Percentiles rank a stretch among this genome's conserved stretches.
phyloP scores from a whole-genome alignment of 2,797 vertebrate species.

The Sebastes taczanowskii region DNA sequence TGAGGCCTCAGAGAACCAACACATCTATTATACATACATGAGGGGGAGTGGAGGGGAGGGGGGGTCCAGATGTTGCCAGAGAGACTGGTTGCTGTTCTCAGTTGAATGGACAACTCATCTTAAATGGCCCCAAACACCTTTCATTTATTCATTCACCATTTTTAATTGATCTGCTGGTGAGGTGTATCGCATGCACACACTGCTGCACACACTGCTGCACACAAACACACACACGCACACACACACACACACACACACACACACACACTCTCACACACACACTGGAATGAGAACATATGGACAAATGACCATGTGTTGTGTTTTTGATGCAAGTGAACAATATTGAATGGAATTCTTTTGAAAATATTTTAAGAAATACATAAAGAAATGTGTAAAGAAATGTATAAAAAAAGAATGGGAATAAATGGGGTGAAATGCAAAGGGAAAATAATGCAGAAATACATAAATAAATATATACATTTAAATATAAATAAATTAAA shows the following conservation, averaged over 20 bases:
- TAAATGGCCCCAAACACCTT: constrained; percentile 50
- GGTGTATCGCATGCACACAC: neutral
- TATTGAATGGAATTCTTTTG: neutral
- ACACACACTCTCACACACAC: too few relatives aligned
- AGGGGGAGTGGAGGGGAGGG: too few relatives aligned
- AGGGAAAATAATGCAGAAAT: too few relatives aligned
- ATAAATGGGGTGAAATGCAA: too few relatives aligned
- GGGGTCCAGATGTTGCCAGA: constrained; percentile 70
- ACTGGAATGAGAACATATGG: neutral
- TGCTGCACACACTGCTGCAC: too few relatives aligned
- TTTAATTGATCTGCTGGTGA: constrained; percentile 52
- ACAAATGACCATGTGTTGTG: neutral
- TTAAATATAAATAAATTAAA: too few relatives aligned
- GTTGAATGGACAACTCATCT: constrained; percentile 53
- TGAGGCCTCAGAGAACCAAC: constrained; percentile 11
- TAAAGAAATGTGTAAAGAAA: too few relatives aligned
- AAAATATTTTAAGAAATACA: neutral
- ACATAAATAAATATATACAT: too few relatives aligned
- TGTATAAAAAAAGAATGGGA: too few relatives aligned
- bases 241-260: neutral
- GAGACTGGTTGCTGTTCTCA: constrained; percentile 58
- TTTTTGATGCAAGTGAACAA: neutral
- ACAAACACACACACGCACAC: neutral
- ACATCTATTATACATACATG: constrained; percentile 58
- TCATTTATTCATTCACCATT: constrained; percentile 71